phyloP scores from a whole-genome alignment of 2,797 vertebrate genomes.

The Clarias pachynema region DNA sequence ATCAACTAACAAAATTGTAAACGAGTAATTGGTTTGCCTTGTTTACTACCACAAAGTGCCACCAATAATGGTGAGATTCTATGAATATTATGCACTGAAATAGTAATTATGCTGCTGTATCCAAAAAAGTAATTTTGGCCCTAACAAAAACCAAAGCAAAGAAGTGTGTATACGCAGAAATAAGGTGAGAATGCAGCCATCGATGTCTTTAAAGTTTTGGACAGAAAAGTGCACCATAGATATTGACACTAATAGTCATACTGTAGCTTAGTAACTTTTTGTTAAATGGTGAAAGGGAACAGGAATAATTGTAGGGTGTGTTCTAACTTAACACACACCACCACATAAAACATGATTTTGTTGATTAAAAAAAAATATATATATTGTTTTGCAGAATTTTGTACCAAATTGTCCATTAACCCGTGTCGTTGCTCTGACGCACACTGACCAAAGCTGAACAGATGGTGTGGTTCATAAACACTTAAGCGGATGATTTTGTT shows the following conservation, averaged over 20 bases:
- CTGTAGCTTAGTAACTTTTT: background rate
- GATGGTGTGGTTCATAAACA: slow-evolving; percentile 69
- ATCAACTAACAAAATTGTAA: background rate
- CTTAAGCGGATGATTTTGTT: slow-evolving; percentile 49
- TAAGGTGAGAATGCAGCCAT: background rate
- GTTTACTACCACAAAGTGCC: background rate
- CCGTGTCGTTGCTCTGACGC: slow-evolving; percentile 51
- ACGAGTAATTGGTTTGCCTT: background rate
- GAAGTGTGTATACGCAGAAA: background rate
- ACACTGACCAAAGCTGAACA: slow-evolving; percentile 62
- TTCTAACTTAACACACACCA: background rate
- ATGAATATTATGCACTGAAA: background rate
- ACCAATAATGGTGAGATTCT: background rate
- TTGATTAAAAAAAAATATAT: background rate
- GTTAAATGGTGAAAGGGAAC: background rate
- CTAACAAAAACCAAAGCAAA: background rate
- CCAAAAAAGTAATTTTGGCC: background rate
- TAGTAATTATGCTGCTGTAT: slow-evolving; percentile 2
- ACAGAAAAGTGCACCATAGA: background rate
- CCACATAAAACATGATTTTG: background rate
- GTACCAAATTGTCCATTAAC: slow-evolving; percentile 66
- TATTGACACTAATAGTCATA: background rate
- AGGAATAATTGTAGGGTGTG: background rate
- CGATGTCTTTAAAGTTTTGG: background rate
- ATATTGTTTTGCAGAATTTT: slow-evolving; percentile 21